Evolutionary conservation across 30 jellyfish, hydroid and myxozoan genomes (phyloP), one percentile per base, ranked within the genome.

Genomic region (Aurelia aurita): DNA sequence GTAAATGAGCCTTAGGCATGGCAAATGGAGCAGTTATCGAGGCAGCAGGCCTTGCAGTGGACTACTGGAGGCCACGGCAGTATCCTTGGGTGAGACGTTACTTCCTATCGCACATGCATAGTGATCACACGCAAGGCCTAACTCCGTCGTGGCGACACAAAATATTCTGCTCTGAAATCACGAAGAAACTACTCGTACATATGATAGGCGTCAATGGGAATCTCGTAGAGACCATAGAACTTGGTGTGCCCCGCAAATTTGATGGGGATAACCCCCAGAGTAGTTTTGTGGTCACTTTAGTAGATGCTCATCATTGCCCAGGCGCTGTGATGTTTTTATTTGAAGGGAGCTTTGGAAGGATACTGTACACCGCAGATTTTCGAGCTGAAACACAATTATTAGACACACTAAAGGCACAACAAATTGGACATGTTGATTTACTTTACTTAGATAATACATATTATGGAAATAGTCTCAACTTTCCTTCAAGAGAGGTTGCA

Each of bases 291-390:
- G 95, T 74, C 29, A 85, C 95, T 1, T 28, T 57, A 2, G 23
- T 59, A 15, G 95, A 74, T 53, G 95, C 95, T 19, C 73, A 85
- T 63, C 95, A 85, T 39, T 85, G 95, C 45, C 89, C 95, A 12
- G 95, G 95, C 10, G 72, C 95, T 23, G 78, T 85, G 3, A 72
- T 85, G 88, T 54, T 85, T 35, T 54, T 85, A 58, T 85, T 85
- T 64, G 89, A 85, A 31, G 85, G 95, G 55, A 45, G 32, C 7
- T 85, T 85, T 27, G 95, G 95, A 6, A 62, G 85, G 25, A 63
- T 85, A 57, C 57, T 85, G 7, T 72, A 85, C 78, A 85, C 95
- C 65, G 95, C 77, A 5, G 95, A 85, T 74, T 85, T 85, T 53
- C 79, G 95, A 13, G 75, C 79, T 5, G 95, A 73, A 49, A 57